Percentiles rank a stretch among this genome's conserved stretches.
These are phyloP conservation scores for Acanthisitta chloris DNA, from an alignment of 2,113 vertebrate genomes.

Conservation along the genomic window DNA sequence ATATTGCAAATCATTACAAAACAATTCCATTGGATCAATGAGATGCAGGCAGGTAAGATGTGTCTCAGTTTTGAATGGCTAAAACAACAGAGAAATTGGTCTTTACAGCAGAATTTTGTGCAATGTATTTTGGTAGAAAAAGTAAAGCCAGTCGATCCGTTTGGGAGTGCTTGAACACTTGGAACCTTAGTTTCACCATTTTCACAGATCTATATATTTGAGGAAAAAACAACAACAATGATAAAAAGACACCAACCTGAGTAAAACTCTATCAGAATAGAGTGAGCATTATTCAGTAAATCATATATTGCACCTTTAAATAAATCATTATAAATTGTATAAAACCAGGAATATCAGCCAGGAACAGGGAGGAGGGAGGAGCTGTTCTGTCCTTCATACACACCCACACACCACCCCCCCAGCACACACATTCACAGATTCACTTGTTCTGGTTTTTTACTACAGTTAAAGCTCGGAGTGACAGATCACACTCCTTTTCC, in stretches of 20 bases:
- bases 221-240: constrained; percentile 43
- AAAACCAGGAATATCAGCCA: constrained; percentile 37
- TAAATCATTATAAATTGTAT: constrained; percentile 73
- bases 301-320: constrained; percentile 84
- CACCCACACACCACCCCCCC: background rate
- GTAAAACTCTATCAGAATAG: constrained; percentile 78
- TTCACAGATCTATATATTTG: constrained; percentile 68
- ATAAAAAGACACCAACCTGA: constrained; percentile 79
- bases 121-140: constrained; percentile 54
- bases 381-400: constrained; percentile 17
- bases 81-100: constrained; percentile 53
- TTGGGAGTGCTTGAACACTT: constrained; percentile 52
- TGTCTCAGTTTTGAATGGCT: constrained; percentile 58
- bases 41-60: constrained; percentile 69
- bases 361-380: constrained; percentile 36
- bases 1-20: constrained; percentile 66
- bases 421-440: background rate
- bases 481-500: constrained; percentile 32
- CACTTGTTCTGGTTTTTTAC: constrained; percentile 26
- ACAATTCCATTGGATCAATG: constrained; percentile 67
- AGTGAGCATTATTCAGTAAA: constrained; percentile 75
- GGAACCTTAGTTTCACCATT: constrained; percentile 48
- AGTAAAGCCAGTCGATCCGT: constrained; percentile 66
- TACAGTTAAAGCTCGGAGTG: constrained; percentile 58
- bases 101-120: constrained; percentile 66